phyloP scores from a whole-genome alignment of 2,797 vertebrate genomes.

The Halcyon leucocephala region DNA sequence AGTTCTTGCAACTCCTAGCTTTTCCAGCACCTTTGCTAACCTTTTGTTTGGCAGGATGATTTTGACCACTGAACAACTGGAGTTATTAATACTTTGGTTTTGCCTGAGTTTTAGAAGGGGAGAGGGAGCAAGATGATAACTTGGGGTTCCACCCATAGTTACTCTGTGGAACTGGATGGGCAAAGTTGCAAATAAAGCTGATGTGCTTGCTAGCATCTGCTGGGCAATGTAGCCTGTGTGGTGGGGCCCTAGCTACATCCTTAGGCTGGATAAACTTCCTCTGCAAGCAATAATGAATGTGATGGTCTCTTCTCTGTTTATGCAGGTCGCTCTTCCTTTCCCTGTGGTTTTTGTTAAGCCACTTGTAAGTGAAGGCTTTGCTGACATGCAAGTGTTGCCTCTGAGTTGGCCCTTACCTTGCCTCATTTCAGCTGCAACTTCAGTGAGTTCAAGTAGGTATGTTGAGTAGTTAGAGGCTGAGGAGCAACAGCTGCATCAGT shows the following conservation, averaged over 20 bases:
- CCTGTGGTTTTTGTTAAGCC: not conserved
- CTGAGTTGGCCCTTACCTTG: not conserved
- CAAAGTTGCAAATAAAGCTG: not conserved
- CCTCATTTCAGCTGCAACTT: not conserved
- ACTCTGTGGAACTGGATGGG: not conserved
- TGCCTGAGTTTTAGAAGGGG: not conserved
- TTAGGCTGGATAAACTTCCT: not conserved
- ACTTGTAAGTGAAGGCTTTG: not conserved
- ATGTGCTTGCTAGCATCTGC: not conserved
- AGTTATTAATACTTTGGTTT: not conserved
- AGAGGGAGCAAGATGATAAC: not conserved
- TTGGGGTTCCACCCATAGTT: not conserved
- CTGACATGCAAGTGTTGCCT: not conserved
- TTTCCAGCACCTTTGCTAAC: not conserved
- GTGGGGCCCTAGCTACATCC: not conserved
- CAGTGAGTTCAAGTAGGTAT: not conserved
- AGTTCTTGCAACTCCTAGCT: not conserved
- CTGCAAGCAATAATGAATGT: not conserved
- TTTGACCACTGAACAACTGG: not conserved
- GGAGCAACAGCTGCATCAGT: not conserved
- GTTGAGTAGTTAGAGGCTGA: not conserved
- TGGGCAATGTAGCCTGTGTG: rapidly evolving
- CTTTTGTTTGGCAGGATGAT: not conserved
- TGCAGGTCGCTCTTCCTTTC: not conserved
- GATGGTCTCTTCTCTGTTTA: too few relatives aligned